Conservation (phyloP, 2,888 invertebrate genomes). For the Metellina segmentata region DNA sequence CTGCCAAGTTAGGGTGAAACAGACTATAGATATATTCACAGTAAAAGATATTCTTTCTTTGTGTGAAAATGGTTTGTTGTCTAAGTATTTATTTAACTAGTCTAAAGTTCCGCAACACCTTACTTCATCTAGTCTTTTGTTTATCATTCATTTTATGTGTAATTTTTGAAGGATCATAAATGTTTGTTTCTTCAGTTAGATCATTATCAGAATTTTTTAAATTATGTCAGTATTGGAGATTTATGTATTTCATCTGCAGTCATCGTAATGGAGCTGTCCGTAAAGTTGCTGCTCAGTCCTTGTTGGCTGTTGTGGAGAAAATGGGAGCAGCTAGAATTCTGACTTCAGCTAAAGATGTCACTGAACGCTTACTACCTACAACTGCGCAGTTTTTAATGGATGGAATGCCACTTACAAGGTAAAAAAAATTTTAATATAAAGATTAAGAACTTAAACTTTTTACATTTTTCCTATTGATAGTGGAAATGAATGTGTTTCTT, state of each 20-base stretch:
- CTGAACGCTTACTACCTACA: conserved; percentile 89
- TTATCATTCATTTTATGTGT: not conserved
- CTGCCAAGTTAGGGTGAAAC: not conserved
- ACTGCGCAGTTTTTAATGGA: conserved; percentile 92
- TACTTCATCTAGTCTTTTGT: too few species aligned
- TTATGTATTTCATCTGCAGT: conserved; percentile 79
- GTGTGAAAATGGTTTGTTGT: too few species aligned
- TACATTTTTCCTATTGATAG: too few species aligned
- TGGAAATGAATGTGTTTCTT: too few species aligned
- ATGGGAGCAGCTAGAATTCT: conserved; percentile 88
- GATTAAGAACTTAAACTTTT: too few species aligned
- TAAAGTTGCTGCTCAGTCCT: conserved; percentile 89
- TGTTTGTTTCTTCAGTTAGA: not conserved
- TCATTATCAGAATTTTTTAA: not conserved
- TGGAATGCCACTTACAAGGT: conserved; percentile 92
- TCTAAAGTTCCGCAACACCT: too few species aligned
- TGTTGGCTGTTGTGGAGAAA: conserved; percentile 87
- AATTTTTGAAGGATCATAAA: not conserved
- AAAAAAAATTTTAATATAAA: not conserved
- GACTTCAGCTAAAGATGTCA: conserved; percentile 87
- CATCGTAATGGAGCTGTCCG: conserved; percentile 95
- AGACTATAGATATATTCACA: not conserved
- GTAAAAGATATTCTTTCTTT: not conserved
- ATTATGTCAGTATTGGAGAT: not conserved
- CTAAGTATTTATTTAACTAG: too few species aligned